A percentile compares a stretch with the other conserved stretches of the same genome.
Conservation (phyloP, 2,113 vertebrate genomes). For the Nothocercus nigrocapillus region DNA sequence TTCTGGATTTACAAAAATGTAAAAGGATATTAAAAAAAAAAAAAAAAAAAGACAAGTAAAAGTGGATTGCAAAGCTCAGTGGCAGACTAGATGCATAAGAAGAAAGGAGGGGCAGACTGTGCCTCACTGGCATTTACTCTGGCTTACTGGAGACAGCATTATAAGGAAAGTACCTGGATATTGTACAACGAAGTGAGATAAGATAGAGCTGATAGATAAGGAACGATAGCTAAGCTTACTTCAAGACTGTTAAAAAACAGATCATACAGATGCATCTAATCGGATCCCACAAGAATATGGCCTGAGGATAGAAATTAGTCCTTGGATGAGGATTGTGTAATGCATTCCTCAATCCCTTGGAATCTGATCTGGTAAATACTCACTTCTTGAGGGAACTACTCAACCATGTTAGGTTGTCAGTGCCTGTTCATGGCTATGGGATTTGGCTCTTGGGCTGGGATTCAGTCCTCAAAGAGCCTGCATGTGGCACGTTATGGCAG, state of each 20-base stretch:
- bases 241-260: background rate
- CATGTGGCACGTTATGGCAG: background rate
- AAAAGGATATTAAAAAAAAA: background rate
- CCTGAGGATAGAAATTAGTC: background rate
- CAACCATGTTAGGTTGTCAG: background rate
- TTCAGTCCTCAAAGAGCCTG: background rate
- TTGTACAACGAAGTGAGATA: background rate
- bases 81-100: background rate
- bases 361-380: background rate
- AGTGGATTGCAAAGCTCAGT: background rate
- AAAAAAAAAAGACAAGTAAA: background rate
- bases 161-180: background rate
- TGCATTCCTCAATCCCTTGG: background rate
- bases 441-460: background rate
- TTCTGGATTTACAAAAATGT: background rate
- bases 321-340: background rate
- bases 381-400: background rate
- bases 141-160: background rate
- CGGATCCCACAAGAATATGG: background rate
- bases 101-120: background rate
- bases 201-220: background rate
- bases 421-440: background rate
- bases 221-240: background rate
- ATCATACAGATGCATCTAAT: background rate
- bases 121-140: background rate